Evolutionary conservation across 2,797 vertebrate genomes (phyloP).

Genomic region (Pangasius sanitwongsei): DNA sequence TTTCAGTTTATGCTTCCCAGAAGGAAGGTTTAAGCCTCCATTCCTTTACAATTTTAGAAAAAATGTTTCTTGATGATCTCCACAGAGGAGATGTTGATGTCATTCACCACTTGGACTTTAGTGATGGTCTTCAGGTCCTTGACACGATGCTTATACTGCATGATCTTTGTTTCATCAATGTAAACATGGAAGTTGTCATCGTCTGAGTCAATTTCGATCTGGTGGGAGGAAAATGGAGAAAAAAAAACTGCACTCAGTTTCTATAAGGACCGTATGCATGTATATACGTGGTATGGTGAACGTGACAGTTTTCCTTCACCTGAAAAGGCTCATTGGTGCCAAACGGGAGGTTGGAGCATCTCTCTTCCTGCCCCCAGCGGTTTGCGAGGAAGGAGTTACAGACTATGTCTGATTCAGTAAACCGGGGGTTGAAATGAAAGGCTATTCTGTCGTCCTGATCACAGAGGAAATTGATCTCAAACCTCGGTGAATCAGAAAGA

Average conservation of each 20-base stretch:
- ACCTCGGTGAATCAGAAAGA: constrained; percentile 64
- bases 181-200: constrained; percentile 77
- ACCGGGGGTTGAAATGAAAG: constrained; percentile 79
- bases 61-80: constrained; percentile 71
- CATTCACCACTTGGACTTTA: constrained; percentile 76
- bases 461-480: constrained; percentile 80
- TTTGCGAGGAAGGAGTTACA: constrained; percentile 76
- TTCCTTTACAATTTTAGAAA: constrained; percentile 49
- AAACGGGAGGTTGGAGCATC: constrained; percentile 70
- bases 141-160: constrained; percentile 75
- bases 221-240: constrained; percentile 17
- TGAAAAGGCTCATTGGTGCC: constrained; percentile 74
- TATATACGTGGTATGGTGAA: not conserved
- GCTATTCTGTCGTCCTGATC: constrained; percentile 73
- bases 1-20: constrained; percentile 26
- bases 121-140: constrained; percentile 73
- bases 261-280: not conserved
- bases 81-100: constrained; percentile 74
- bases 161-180: constrained; percentile 71
- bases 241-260: not conserved
- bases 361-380: constrained; percentile 77
- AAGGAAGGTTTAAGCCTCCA: not conserved
- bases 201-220: constrained; percentile 81
- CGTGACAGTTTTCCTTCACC: constrained; percentile 62
- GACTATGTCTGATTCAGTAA: constrained; percentile 71